Evolutionary conservation across 64 coral and sea anemone genomes (phyloP), one percentile per base, ranked within the genome.

Genomic region (Dendrophyllia cribrosa): DNA sequence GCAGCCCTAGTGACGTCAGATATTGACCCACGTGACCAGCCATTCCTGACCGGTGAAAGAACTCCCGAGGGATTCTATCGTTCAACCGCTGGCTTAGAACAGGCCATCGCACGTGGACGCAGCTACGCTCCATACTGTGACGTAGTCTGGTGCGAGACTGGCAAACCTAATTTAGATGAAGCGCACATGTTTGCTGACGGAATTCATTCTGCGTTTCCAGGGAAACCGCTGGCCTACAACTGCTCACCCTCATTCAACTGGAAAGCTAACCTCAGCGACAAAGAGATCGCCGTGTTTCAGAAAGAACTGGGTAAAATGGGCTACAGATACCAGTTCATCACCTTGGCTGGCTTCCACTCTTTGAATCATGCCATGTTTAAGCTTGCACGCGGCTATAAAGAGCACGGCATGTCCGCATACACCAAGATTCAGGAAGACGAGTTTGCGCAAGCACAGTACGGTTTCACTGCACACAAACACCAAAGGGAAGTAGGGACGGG

Each of bases 171-270:
- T 59, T 87, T 96, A 62, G 85, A 92, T 17, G 95, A 96, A 85
- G 95, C 95, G 10, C 87, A 91, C 81, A 80, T 86, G 67, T 96
- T 96, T 84, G 90, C 95, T 21, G 66, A 96, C 82, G 95, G 85
- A 82, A 92, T 96, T 59, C 95, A 96, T 89, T 77, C 95, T 23
- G 70, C 83, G 58, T 96, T 92, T 17, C 95, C 95, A 59, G 95
- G 95, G 1, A 96, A 96, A 61, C 95, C 95, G 16, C 90, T 96
- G 7, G 95, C 95, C 51, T 96, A 96, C 55, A 96, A 96, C 70
- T 96, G 95, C 60, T 96, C 95, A 13, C 95, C 95, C 24, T 96
- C 95, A 4, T 96, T 96, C 86, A 96, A 96, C 95, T 96, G 95
- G 95, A 96, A 89, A 76, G 95, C 95, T 43, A 96, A 96, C 69